Evolutionary conservation across 2,113 vertebrate genomes (phyloP), one percentile per base, ranked within the genome.

Genomic region (Tragelaphus strepsiceros): DNA sequence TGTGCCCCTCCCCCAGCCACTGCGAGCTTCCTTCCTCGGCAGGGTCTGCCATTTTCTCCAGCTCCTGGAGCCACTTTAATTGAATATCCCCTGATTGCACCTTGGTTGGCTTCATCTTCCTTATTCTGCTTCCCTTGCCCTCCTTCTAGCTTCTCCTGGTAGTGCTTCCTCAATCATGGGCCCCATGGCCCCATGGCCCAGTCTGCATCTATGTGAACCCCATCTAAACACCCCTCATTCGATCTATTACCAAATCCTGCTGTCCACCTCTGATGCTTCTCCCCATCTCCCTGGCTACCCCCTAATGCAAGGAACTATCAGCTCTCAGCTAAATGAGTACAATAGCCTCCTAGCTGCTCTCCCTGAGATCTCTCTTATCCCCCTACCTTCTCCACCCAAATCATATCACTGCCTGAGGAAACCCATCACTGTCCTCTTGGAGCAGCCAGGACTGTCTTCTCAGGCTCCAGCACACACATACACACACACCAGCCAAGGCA

Each of bases 151-250:
- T 39, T 59, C 32, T 56, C 24, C 22, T 24, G 54, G 30, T 7
- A 35, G 7, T 30, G 2, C 22, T 46, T 61, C 46, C 19, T 82
- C 24, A 56, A 12, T 39, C 67, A 24, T 22, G 67, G 67, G 35
- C 21, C 67, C 35, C 21, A 24, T 12, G 17, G 30, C 49, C 0
- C 6, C 19, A 22, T 12, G 17, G 30, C 62, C 0, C 6, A 0
- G 10, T 39, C 54, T 15, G 21, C 24, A 4, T 19, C 88, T 53
- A 11, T 32, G 30, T 21, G 16, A 30, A 43, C 2, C 10, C 5
- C 5, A 62, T n/a, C 92, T 16, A 43, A 62, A 39, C 49, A 35
- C 35, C 43, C 24, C 9, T n/a, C 32, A 3, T 32, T 64, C 6
- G 1, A 5, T 46, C 62, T 17, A 21, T 46, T 56, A n/a, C 53